A percentile compares a stretch with the other conserved stretches of the same genome.
phyloP scores from a whole-genome alignment of 1,140 invertebrate species.

The Magallana ariakensis region DNA sequence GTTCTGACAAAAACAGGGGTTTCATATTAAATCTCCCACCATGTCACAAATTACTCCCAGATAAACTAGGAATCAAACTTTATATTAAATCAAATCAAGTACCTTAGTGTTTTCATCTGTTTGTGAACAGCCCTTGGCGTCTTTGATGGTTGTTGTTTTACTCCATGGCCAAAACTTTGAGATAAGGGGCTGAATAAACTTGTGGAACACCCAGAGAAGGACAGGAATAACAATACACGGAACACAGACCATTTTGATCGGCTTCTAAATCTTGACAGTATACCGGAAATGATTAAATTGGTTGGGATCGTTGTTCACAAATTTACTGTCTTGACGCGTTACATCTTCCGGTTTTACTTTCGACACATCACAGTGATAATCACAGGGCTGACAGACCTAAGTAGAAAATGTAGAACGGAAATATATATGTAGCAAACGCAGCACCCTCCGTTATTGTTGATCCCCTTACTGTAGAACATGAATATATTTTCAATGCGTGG shows the following conservation, averaged over 20 bases:
- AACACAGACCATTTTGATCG: not conserved
- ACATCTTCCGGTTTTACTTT: constrained; percentile 32
- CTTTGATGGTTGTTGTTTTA: not conserved
- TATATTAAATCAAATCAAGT: too few species aligned
- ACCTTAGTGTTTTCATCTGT: not conserved
- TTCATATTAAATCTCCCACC: too few species aligned
- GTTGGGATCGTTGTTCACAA: not conserved
- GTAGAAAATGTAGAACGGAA: too few species aligned
- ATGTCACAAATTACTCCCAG: too few species aligned
- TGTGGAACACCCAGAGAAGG: constrained; percentile 23
- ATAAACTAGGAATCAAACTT: too few species aligned
- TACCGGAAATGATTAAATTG: not conserved
- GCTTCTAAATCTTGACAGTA: not conserved
- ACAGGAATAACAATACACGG: constrained; percentile 35
- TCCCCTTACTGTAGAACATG: not conserved
- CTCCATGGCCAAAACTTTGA: not conserved
- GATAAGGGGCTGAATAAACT: not conserved
- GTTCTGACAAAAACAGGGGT: too few species aligned
- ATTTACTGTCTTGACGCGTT: not conserved
- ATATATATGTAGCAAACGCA: too few species aligned
- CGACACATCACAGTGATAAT: not conserved
- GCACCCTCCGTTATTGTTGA: not conserved
- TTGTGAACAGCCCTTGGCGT: not conserved
- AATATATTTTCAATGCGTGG: not conserved
- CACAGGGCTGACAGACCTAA: not conserved